Evolutionary conservation across 37 sponge, comb jelly and placozoan species (phyloP), one percentile per base, ranked within the genome.

Genomic region (Haliclona indistincta): DNA sequence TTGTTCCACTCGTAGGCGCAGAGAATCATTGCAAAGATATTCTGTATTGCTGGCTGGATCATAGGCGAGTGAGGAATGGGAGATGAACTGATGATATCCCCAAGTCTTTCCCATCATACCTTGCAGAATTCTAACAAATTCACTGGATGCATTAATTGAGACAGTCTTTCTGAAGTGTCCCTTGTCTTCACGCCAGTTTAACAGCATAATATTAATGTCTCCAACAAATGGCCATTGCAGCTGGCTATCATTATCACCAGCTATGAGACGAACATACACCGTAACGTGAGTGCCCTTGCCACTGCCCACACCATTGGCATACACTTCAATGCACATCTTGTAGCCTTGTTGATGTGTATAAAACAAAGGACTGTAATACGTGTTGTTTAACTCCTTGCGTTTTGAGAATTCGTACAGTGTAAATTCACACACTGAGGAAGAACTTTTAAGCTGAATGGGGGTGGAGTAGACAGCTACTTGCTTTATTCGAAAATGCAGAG

Each of bases 271-370:
- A 28, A 85, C 25, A 68, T 88, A 88, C 68, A 89, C 77, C 22
- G 83, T 78, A 56, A 93, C 58, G 64, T 88, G 83, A 2, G 82
- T 85, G 30, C 77, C 78, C 55, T 81, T 85, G 7, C 94, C 94
- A 67, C 43, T 53, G 0, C 94, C 94, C 76, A 84, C 89, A 49
- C 94, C 94, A 78, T 81, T 79, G 73, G 88, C 78, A 56, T 88
- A 93, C 10, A 93, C 76, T n/a, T 90, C 32, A 36, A 88, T 71
- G 54, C 94, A 93, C 68, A 93, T 55, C 78, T 85, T 88, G 81
- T 93, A 93, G 20, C 94, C 94, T 54, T 84, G 81, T 11, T 82
- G 75, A 43, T 82, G 70, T 30, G 89, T 88, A 73, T 75, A 93
- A 78, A 93, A 88, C 0, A 89, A 86, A 43, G 89, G 86, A 47